Evolutionary conservation across 2,888 invertebrate species (phyloP), one percentile per base, ranked within the genome.

Genomic region (Synergus laeviventris): DNA sequence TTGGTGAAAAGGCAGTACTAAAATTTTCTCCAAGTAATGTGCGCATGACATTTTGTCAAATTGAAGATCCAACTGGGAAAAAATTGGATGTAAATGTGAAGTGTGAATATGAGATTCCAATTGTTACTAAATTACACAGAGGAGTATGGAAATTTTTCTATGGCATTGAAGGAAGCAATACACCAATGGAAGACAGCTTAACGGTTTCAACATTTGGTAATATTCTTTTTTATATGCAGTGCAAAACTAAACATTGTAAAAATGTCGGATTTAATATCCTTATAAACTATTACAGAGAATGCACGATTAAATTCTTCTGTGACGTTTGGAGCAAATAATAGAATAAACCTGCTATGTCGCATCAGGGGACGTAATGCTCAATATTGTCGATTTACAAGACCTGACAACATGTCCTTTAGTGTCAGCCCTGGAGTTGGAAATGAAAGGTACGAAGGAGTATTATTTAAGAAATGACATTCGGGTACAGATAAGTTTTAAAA

Each of bases 91-190:
- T 82, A 14, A 74, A 73, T 31, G 81, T 83, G 54, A 12, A 12
- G 0, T 89, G 88, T 74, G 21, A n/a, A 5, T 75, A 85, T 36
- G 9, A 75, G 1, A 81, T 89, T 38, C 64, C 81, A 0, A 18
- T 73, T 1, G 86, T 87, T 7, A 86, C 83, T 4, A 64, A 76
- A 42, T 74, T 76, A 75, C 87, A 88, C 77, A 81, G 83, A 12
- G 89, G 89, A 39, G 73, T 79, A 39, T 90, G 89, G 89, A 83
- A 74, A 14, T 85, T 84, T 16, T 77, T 79, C 74, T 89, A 87
- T 60, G 86, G 83, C 62, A 14, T 81, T 0, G 7, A 36, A 11
- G 86, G 64, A 39, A 77, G 75, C 74, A 76, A 73, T 18, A 18
- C 49, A 78, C 59, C 60, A 79, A 39, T 80, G 0, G 77, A 80